Evolutionary conservation across 2,888 invertebrate species (phyloP), one percentile per base, ranked within the genome.

Genomic region (Drosophila subsilvestris): DNA sequence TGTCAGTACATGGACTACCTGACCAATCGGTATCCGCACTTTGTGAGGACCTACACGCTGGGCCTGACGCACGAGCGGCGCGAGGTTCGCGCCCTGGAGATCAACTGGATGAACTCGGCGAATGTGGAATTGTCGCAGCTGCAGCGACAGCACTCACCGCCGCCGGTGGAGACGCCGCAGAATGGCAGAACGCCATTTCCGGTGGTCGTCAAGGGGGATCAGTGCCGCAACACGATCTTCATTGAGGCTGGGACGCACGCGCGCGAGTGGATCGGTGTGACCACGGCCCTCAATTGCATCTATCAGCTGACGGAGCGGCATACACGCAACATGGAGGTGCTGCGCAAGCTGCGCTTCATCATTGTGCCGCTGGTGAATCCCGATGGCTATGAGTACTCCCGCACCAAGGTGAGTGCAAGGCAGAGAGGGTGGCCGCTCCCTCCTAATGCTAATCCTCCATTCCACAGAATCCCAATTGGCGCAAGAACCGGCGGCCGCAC

Each of bases 311-410:
- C 94, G 7, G 93, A 93, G 58, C 93, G 93, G 55, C 86, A 91
- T 59, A 86, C 90, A 2, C 84, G 86, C 4, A 89, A 92, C 56
- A 91, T 91, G 37, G 89, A 88, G 53, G 86, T 96, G 7, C 86
- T 95, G n/a, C 92, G 93, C 7, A 92, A 93, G 47, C 92, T 94
- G 25, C 95, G 95, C 80, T 95, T 95, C 93, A 94, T 94, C 75
- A 93, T 95, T 43, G 88, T 95, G 60, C 96, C 96, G 0, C 90
- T 94, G 0, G 93, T 94, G 12, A 96, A 96, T 90, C 95, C 95
- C 22, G 96, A 96, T 90, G 96, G 96, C 0, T 96, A 96, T 80
- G 95, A 94, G 76, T 95, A 93, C 89, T 92, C 94, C 0, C 93
- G 93, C 68, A 92, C 91, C 18, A 88, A 90, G 84, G 93, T 93